Conservation (phyloP, 2,797 vertebrate genomes). For the Ctenopoma multispine region DNA sequence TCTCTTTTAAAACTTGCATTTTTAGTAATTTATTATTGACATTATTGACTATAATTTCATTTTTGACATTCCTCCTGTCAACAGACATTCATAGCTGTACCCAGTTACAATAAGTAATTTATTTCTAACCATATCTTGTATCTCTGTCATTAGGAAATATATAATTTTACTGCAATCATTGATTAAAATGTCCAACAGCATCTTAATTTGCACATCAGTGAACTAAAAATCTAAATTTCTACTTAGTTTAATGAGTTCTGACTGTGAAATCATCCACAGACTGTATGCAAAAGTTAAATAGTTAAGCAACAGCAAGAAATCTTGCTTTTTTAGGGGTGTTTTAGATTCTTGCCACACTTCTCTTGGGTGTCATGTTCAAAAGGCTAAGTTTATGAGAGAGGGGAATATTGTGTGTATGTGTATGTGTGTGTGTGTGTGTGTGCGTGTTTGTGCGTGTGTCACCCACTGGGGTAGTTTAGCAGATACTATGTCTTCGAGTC, state of each 20-base stretch:
- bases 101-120: neutral
- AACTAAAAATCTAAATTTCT: slow-evolving; percentile 26
- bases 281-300: slow-evolving; percentile 16
- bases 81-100: neutral
- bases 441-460: slow-evolving; percentile 6
- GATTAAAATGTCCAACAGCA: slow-evolving; percentile 29
- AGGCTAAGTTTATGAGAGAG: slow-evolving; percentile 50
- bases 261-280: slow-evolving; percentile 21
- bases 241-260: slow-evolving; percentile 32
- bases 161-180: neutral
- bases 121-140: neutral
- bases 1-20: neutral
- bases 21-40: neutral
- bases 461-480: slow-evolving; percentile 66
- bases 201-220: slow-evolving; percentile 26
- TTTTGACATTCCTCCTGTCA: no score
- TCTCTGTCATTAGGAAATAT: neutral
- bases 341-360: slow-evolving; percentile 40
- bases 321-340: slow-evolving; percentile 26
- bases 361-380: slow-evolving; percentile 59
- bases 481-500: slow-evolving; percentile 66
- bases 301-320: slow-evolving; percentile 26
- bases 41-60: no score
- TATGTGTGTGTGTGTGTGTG: neutral
- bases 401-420: slow-evolving; percentile 54